These are phyloP conservation scores for Parnassius glacialis DNA, from an alignment of 2,888 invertebrate genomes.

Conservation along the genomic window DNA sequence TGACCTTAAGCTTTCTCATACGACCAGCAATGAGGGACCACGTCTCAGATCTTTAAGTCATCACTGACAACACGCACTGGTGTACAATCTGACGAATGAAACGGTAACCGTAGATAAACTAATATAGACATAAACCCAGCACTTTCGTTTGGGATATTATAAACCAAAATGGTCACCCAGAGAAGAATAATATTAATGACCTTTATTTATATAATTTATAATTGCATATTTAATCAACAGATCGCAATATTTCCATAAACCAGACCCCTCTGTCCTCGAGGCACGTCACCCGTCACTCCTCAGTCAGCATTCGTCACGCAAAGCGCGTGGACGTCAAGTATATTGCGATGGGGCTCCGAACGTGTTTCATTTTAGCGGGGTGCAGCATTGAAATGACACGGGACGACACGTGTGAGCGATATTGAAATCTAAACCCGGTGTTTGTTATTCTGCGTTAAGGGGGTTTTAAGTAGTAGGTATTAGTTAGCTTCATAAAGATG, in stretches of 20 bases:
- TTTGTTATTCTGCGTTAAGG: conserved; percentile 25
- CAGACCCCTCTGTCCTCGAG: conserved; percentile 30
- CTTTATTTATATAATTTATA: too few species aligned
- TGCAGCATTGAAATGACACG: conserved; percentile 44
- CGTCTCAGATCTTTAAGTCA: too few species aligned
- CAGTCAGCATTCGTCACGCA: conserved; percentile 74
- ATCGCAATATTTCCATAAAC: conserved; percentile 18
- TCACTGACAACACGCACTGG: too few species aligned
- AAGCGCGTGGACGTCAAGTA: conserved; percentile 51
- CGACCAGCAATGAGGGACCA: too few species aligned
- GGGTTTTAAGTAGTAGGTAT: conserved; percentile 1
- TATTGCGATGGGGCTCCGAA: conserved; percentile 47
- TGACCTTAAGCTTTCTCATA: too few species aligned
- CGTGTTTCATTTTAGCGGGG: conserved; percentile 52
- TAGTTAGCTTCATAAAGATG: too few species aligned
- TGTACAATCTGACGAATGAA: too few species aligned
- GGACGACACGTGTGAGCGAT: conserved; percentile 38
- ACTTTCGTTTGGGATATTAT: too few species aligned
- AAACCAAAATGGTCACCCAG: too few species aligned
- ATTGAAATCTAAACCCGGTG: conserved; percentile 31
- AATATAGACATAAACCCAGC: too few species aligned
- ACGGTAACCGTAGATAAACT: too few species aligned
- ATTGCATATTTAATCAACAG: neutral
- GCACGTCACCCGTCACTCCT: conserved; percentile 42
- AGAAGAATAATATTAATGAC: too few species aligned